phyloP scores from a whole-genome alignment of 1,140 invertebrate species.

The Pseudomyrmex pallidus region DNA sequence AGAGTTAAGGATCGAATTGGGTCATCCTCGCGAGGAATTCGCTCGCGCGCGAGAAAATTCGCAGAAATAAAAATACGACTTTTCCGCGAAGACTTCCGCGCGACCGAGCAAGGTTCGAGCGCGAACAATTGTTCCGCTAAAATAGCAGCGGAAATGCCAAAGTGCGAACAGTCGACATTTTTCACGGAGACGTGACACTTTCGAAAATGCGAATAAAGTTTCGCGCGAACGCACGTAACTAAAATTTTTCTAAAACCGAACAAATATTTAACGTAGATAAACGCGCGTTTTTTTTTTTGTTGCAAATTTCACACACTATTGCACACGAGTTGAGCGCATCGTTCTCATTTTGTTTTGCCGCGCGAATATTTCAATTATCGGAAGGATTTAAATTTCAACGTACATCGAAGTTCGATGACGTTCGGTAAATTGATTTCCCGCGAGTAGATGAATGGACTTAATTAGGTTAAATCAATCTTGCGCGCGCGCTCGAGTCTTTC shows the following conservation, averaged over 20 bases:
- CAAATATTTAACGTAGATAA: too few species aligned
- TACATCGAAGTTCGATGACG: too few species aligned
- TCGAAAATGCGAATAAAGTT: not conserved
- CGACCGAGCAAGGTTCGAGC: constrained; percentile 15
- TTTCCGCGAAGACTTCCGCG: not conserved
- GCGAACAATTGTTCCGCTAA: not conserved
- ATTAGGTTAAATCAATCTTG: constrained; percentile 48
- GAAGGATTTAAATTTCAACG: not conserved
- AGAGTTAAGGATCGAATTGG: constrained; percentile 48
- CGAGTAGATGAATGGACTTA: constrained; percentile 7
- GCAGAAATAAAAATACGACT: not conserved
- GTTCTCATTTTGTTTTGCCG: not conserved
- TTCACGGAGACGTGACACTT: not conserved
- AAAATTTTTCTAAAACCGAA: too few species aligned
- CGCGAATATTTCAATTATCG: not conserved
- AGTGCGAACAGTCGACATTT: too few species aligned
- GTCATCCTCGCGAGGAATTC: constrained; percentile 19
- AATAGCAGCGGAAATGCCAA: not conserved
- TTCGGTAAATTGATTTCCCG: not conserved
- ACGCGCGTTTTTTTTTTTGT: not conserved
- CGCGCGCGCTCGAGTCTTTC: not conserved
- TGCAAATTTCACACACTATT: not conserved
- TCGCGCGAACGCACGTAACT: not conserved
- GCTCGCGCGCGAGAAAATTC: constrained; percentile 6
- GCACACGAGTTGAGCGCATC: not conserved